A percentile compares a stretch with the other conserved stretches of the same genome.
These are phyloP conservation scores for Hypomesus transpacificus DNA, from an alignment of 2,113 vertebrate genomes.

Conservation along the genomic window DNA sequence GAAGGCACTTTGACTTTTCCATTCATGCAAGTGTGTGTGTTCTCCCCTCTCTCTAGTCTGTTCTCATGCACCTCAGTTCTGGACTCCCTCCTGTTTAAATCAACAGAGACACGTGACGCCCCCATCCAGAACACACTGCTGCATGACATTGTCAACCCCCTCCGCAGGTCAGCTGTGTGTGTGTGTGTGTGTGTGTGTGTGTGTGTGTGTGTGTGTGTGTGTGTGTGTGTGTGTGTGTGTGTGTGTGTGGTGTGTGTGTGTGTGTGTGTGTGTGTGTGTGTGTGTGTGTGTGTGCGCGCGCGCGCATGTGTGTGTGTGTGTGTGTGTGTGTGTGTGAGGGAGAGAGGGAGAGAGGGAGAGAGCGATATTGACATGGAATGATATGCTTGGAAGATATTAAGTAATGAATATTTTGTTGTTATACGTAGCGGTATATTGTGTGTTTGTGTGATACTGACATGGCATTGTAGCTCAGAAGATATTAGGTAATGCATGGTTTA, in stretches of 20 bases:
- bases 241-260: neutral
- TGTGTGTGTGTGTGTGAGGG: neutral
- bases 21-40: neutral
- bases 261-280: neutral
- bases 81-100: constrained; percentile 84
- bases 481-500: too few species aligned
- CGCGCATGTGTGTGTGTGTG: constrained; percentile 2
- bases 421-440: neutral
- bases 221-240: neutral
- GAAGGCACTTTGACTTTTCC: neutral
- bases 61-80: constrained; percentile 85
- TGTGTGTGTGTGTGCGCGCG: constrained; percentile 3
- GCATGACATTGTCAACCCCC: constrained; percentile 81
- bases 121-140: constrained; percentile 78
- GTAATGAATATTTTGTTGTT: neutral
- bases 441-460: too few species aligned
- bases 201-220: constrained; percentile 4
- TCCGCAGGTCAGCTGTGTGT: constrained; percentile 72
- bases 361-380: neutral
- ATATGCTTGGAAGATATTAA: neutral
- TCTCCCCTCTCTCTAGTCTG: constrained; percentile 69
- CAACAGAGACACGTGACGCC: constrained; percentile 58
- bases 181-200: neutral
- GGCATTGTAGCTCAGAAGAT: neutral
- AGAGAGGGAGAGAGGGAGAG: too few species aligned